Evolutionary conservation across 2,113 vertebrate species (phyloP), one percentile per base, ranked within the genome.

Genomic region (Heterotis niloticus): DNA sequence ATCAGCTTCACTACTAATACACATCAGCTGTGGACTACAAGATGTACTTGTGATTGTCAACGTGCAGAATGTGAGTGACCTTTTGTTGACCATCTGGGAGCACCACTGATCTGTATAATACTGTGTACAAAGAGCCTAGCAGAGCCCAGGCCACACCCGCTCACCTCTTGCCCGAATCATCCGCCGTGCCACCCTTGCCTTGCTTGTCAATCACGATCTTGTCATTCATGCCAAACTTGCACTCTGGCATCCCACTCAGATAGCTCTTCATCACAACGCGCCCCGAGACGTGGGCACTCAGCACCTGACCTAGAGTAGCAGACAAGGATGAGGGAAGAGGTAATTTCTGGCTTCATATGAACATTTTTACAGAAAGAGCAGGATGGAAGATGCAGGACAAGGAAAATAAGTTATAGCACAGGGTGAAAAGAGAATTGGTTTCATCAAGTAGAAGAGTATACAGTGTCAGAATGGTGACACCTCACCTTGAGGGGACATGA

Each of bases 231-330:
- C 98, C 98, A 78, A 99, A 99, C 86, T 99, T 99, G 92, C 98
- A 99, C 86, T 99, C 97, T 0, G 98, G 98, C 98, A 99, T 99
- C 69, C 98, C 98, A 23, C 97, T 99, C 85, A 99, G 92, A 68
- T 99, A 99, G 90, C 97, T 99, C 93, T 99, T 99, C 97, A 99
- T 99, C 81, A 99, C 97, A 57, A 99, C 98, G 78, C 98, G 93
- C 79, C 98, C 98, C 0, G 97, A 99, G 82, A 99, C 97, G 0
- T 99, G 97, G 57, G 98, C 98, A 0, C 97, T 99, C 85, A 99
- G 91, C 81, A 99, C 98, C 88, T 99, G 98, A 82, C 98, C 97
- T 99, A 88, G 79, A 78, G 81, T 69, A 84, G 20, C 84, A 16
- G 10, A 66, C 26, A 64, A 23, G 34, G 3, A 44, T 44, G 34